A percentile compares a stretch with the other conserved stretches of the same genome.
These are phyloP conservation scores for Channa argus DNA, from an alignment of 2,113 vertebrate species.

Conservation along the genomic window DNA sequence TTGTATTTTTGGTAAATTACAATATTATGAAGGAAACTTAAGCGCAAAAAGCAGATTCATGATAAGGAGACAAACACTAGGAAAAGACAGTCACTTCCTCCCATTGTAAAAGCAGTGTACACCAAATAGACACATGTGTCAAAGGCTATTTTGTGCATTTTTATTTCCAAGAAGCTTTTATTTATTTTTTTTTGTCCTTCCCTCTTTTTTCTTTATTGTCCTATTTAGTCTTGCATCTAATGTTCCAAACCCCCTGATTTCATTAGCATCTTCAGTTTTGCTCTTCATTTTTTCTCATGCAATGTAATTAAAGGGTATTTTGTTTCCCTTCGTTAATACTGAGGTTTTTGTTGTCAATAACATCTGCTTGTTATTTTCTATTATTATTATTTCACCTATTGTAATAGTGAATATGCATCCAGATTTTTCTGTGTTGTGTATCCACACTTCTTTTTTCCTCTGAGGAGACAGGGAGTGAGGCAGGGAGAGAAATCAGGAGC, in stretches of 20 bases:
- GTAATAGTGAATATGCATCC: constrained; percentile 25
- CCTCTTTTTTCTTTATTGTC: not conserved
- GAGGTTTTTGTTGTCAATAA: not conserved
- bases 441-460: constrained; percentile 46
- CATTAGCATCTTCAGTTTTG: not conserved
- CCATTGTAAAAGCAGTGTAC: not conserved
- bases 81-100: not conserved
- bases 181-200: not conserved
- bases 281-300: not conserved
- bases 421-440: constrained; percentile 37
- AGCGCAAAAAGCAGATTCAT: not conserved
- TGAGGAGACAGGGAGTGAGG: constrained; percentile 30
- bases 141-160: not conserved
- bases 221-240: constrained; percentile 5
- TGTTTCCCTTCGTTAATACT: constrained; percentile 1
- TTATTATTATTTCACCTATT: not conserved
- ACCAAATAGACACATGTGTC: not conserved
- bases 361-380: not conserved
- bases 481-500: constrained; percentile 51
- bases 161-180: not conserved
- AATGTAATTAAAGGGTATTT: not conserved
- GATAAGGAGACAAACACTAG: not conserved
- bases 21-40: too few relatives aligned
- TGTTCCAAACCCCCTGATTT: not conserved
- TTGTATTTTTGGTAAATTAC: too few relatives aligned